Evolutionary conservation across 2,888 invertebrate genomes (phyloP), one percentile per base, ranked within the genome.

Genomic region (Aradus depressus): DNA sequence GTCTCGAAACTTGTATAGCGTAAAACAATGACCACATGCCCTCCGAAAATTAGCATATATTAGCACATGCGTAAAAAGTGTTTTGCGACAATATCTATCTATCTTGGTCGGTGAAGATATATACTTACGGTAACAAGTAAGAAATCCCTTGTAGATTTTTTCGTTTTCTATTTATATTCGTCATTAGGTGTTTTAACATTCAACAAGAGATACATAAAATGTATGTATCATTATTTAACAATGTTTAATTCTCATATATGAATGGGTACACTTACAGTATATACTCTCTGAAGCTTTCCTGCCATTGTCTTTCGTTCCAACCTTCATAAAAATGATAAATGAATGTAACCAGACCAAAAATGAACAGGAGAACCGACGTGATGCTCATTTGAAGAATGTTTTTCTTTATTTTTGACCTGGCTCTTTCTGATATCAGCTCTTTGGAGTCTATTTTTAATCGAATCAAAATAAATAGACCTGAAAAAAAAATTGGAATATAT

Each of bases 271-370:
- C 84, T 83, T 71, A 92, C 92, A 88, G 77, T 60, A 91, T 80
- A 65, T 81, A 89, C 59, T 77, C 74, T 60, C 80, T 76, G 35
- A 92, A 79, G 56, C 85, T 83, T 21, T 77, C 72, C 51, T 75
- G 74, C 93, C 92, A 93, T 26, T 75, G 68, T 1, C 75, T 72
- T 1, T 81, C 76, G 65, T 87, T 81, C n/a, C 77, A 70, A 62
- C 87, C 88, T 63, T 86, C 83, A 64, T 91, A 87, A 43, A 84
- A 71, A 65, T 93, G 90, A 58, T 88, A 89, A 44, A 80, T 77
- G 65, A 87, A 80, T 2, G 88, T 85, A 54, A 84, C 81, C 44
- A 84, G 68, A 37, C 86, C 84, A 64, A 89, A 84, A 8, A 84
- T 72, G 21, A 87, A 72, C 10, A 83, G 80, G 44, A 89, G 73